Base-by-base conservation (phyloP, 2,113 vertebrate species). In the Petromus typicus region DNA sequence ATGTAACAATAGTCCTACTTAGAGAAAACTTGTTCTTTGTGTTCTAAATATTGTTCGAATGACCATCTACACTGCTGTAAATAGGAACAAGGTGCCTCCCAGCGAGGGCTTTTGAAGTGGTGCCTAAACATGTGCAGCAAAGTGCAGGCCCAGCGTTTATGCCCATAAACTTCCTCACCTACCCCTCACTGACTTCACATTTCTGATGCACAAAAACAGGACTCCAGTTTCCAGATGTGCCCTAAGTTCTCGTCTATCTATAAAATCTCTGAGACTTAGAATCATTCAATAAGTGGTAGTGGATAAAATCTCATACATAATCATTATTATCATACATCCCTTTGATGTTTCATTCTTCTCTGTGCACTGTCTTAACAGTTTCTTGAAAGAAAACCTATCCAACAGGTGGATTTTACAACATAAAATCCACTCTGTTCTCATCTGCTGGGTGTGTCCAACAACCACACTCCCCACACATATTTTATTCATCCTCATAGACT, bases 331-430 rank as follows among this genome's bases (percentile, higher is more conserved):
- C 48, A 80, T n/a, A 69, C 1, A 5, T 63, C 4, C 37, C 17
- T 80, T 18, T 30, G 43, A 43, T 48, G 80, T 40, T 59, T 2
- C 71, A 22, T 85, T 76, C 73, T 48, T 37, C 6, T 81, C 18
- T 54, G 3, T 43, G 23, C 76, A 51, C 48, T 51, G 14, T 67
- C 54, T 89, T 61, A 75, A 88, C 3, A 57, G 14, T 91, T 85
- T 75, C 64, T 66, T 86, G 23, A 23, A 63, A 76, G 40, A 81
- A 91, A 96, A 48, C 20, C 76, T 67, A 83, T 17, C 11, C 48
- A 67, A 25, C 2, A 37, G 37, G 3, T 59, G 34, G 2, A 22
- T 13, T 94, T 56, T 64, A 76, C 76, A 92, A 32, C 80, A 34
- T 40, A 54, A 59, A n/a, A 61, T 1, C 14, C 30, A 20, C 43